Evolutionary conservation across 2,888 invertebrate genomes (phyloP), one percentile per base, ranked within the genome.

Genomic region (Opisthograptis luteolata): DNA sequence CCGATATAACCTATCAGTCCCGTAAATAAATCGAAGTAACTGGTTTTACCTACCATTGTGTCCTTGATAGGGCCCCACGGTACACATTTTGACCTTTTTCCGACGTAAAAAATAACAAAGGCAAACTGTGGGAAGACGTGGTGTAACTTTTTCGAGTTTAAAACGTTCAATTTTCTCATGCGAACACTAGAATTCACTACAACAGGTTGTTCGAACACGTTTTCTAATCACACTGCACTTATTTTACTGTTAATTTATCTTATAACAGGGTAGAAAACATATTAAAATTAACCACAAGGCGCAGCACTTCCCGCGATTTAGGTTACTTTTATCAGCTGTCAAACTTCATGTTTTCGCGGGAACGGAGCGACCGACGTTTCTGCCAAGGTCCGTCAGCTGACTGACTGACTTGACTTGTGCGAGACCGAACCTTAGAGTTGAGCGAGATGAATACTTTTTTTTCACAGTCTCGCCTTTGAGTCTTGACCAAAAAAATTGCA

Each of bases 11-110:
- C 55, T 34, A 60, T 60, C 51, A 58, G 40, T 35, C 48, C 35
- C 59, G 51, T 54, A 55, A 58, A 61, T 56, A 53, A 45, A 61
- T 56, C 56, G 54, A 56, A 53, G 39, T 34, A 60, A 60, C 61
- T 61, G 49, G 61, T 58, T 58, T 41, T 20, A 15, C 54, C 36
- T 56, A 61, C 61, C 61, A 56, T 47, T 42, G 32, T 47, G 51
- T 43, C 56, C 54, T 53, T 53, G 35, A 7, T 25, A 25, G 28
- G 22, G 22, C 31, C 17, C 28, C 43, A 52, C 43, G 47, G 47
- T 54, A 55, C 36, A 56, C 58, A 60, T 61, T 55, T 40, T 59
- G 43, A 61, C 58, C 61, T 61, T 55, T 48, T 53, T 34, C 20
- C 34, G 41, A 42, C 39, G 35, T 15, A 42, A 32, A 45, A 44